These are phyloP conservation scores for Timema podura DNA, from an alignment of 2,888 invertebrate species.

Conservation along the genomic window DNA sequence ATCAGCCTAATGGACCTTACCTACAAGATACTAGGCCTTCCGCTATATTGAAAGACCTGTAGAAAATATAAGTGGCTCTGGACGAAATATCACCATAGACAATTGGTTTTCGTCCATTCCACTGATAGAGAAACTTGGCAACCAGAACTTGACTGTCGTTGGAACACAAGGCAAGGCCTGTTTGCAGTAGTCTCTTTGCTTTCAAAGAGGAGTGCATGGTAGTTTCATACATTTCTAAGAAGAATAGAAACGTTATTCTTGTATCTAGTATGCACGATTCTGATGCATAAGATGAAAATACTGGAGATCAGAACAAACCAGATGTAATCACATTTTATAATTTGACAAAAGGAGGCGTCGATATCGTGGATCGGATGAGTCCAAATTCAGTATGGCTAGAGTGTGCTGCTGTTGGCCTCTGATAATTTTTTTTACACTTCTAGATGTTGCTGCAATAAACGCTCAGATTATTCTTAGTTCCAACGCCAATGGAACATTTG, in stretches of 20 bases:
- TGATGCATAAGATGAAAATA: slow-evolving; percentile 27
- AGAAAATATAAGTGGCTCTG: not conserved
- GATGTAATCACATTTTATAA: no score
- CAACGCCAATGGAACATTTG: no score
- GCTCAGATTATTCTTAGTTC: no score
- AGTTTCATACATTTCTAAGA: slow-evolving; percentile 30
- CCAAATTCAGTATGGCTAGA: no score
- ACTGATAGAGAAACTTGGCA: slow-evolving; percentile 25
- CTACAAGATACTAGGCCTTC: not conserved
- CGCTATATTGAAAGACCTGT: not conserved
- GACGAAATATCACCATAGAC: not conserved
- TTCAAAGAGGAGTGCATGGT: slow-evolving; percentile 26
- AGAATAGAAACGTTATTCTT: slow-evolving; percentile 28
- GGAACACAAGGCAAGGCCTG: slow-evolving; percentile 23
- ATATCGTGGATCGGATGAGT: no score
- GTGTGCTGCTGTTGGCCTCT: no score
- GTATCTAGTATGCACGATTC: slow-evolving; percentile 27
- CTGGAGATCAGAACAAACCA: slow-evolving; percentile 29
- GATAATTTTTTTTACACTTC: no score
- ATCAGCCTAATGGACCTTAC: slow-evolving; percentile 17
- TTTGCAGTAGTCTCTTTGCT: slow-evolving; percentile 29
- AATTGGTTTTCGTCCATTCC: slow-evolving; percentile 20
- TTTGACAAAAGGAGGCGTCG: no score
- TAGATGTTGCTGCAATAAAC: no score
- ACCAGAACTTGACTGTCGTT: slow-evolving; percentile 29